phyloP scores from a whole-genome alignment of 53 echinoderm and acorn worm species.

The Henricia sp. region DNA sequence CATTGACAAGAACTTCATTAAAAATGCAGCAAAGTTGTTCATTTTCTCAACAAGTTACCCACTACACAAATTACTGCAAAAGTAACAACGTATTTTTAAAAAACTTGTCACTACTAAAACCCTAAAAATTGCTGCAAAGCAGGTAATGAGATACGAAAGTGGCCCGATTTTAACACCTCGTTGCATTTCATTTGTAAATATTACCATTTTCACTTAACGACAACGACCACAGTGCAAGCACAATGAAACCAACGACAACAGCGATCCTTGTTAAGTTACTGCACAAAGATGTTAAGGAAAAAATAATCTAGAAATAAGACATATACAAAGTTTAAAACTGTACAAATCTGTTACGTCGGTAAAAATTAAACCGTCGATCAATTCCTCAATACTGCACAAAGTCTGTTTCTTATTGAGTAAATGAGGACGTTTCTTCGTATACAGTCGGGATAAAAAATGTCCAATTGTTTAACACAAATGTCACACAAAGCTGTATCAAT shows the following conservation, averaged over 20 bases:
- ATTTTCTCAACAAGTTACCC: too few species aligned
- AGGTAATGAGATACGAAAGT: background rate
- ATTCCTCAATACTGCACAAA: too few species aligned
- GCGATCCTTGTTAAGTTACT: background rate
- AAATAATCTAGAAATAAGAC: background rate
- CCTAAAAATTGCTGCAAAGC: background rate
- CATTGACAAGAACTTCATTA: too few species aligned
- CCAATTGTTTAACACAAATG: too few species aligned
- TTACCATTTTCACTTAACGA: background rate
- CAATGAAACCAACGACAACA: background rate
- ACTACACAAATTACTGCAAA: too few species aligned
- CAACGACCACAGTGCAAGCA: background rate
- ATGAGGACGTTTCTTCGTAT: too few species aligned
- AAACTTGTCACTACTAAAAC: too few species aligned
- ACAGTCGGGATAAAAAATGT: too few species aligned
- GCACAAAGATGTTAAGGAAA: conserved; percentile 5
- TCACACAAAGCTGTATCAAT: too few species aligned
- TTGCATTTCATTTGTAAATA: background rate
- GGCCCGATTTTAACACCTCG: background rate
- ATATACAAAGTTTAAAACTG: conserved; percentile 58
- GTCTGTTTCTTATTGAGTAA: too few species aligned
- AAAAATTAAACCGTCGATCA: conserved; percentile 41
- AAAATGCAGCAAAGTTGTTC: too few species aligned
- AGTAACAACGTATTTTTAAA: too few species aligned
- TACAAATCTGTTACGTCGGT: conserved; percentile 44